Conservation (phyloP, 2,113 vertebrate genomes). For the Arenaria interpres region DNA sequence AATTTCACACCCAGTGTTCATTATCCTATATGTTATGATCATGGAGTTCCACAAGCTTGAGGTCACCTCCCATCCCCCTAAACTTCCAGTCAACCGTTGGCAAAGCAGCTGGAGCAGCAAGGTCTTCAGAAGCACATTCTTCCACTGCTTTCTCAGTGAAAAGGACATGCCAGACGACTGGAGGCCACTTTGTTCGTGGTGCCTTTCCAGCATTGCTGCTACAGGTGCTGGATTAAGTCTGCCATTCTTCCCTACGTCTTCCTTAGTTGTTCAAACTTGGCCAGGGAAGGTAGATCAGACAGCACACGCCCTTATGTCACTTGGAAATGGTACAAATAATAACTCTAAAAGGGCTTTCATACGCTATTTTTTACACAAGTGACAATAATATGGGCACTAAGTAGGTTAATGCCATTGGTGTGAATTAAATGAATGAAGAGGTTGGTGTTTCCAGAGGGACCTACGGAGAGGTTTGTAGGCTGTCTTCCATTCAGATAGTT, state of each 20-base stretch:
- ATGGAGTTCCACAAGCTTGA: not conserved
- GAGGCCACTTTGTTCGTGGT: not conserved
- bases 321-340: not conserved
- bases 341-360: not conserved
- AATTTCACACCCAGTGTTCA: not conserved
- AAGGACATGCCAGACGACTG: not conserved
- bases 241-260: not conserved
- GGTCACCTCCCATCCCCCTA: not conserved
- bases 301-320: not conserved
- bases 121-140: not conserved
- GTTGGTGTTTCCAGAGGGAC: not conserved
- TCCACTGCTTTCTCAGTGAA: not conserved
- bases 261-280: not conserved
- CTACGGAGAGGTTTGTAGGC: not conserved
- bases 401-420: not conserved
- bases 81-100: not conserved
- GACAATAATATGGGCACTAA: not conserved
- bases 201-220: not conserved
- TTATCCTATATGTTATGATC: not conserved
- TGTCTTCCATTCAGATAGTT: not conserved
- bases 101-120: not conserved
- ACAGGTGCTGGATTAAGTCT: not conserved
- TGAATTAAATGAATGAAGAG: not conserved
- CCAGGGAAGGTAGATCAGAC: not conserved
- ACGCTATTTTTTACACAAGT: not conserved